Evolutionary conservation across 2,113 vertebrate genomes (phyloP).

Genomic region (Glareola pratincola): DNA sequence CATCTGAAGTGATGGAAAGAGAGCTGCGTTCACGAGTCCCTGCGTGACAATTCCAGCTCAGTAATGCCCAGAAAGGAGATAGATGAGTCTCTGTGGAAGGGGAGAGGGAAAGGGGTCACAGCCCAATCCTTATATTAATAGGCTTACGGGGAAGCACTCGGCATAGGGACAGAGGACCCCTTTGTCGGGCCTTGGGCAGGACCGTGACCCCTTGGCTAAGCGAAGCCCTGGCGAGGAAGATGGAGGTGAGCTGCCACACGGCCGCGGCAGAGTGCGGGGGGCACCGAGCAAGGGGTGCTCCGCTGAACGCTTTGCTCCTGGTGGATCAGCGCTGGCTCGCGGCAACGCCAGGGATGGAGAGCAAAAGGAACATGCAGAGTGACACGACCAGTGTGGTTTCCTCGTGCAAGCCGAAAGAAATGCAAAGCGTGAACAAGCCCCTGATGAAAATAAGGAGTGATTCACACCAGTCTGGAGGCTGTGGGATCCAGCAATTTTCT

Average conservation of each 20-base stretch:
- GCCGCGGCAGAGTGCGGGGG: fast-evolving
- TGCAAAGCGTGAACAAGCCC: neutral
- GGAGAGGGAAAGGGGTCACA: neutral
- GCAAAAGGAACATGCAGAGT: neutral
- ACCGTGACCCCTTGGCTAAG: neutral
- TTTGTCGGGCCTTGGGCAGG: neutral
- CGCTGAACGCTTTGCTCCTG: neutral
- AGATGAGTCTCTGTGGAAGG: neutral
- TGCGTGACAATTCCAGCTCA: neutral
- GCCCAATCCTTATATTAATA: neutral
- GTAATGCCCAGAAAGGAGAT: neutral
- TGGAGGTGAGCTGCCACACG: fast-evolving
- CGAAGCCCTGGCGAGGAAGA: neutral
- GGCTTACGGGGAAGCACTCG: neutral
- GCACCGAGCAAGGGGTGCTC: neutral
- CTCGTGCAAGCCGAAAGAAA: neutral
- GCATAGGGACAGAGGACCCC: fast-evolving
- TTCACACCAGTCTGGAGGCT: neutral
- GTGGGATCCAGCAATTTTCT: neutral
- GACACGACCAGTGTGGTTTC: neutral
- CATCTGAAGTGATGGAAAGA: neutral
- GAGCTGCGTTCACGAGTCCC: neutral
- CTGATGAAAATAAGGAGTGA: neutral
- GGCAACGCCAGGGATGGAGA: neutral
- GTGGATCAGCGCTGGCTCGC: neutral